These are phyloP conservation scores for Microtus richardsoni DNA, from an alignment of 2,113 vertebrate species.

Conservation along the genomic window DNA sequence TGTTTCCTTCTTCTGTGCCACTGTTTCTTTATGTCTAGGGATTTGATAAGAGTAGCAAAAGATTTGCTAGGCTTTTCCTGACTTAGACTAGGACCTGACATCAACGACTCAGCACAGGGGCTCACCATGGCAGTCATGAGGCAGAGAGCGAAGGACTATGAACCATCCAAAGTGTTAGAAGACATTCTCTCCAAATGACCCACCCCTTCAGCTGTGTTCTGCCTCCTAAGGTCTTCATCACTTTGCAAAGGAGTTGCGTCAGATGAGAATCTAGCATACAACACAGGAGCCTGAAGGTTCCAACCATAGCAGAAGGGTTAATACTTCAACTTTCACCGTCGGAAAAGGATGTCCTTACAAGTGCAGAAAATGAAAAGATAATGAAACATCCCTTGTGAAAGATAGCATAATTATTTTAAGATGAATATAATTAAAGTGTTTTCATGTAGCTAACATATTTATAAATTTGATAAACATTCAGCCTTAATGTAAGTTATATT, in stretches of 20 bases:
- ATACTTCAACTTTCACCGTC: not conserved
- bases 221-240: not conserved
- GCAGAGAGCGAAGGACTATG: not conserved
- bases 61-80: not conserved
- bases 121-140: not conserved
- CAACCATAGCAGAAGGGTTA: not conserved
- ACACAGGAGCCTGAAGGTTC: not conserved
- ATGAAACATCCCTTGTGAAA: not conserved
- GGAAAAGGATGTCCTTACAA: not conserved
- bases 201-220: not conserved
- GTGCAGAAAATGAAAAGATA: conserved; percentile 7
- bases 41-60: conserved; percentile 12
- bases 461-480: not conserved
- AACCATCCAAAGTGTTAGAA: not conserved
- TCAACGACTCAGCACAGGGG: not conserved
- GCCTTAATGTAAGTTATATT: conserved; percentile 23
- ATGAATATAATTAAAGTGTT: not conserved
- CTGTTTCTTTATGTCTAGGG: not conserved
- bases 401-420: conserved; percentile 23
- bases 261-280: not conserved
- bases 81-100: not conserved
- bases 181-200: not conserved
- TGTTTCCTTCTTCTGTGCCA: not conserved
- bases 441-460: not conserved
- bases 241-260: not conserved